phyloP scores from a whole-genome alignment of 2,888 invertebrate species.

The Acronicta leporina region DNA sequence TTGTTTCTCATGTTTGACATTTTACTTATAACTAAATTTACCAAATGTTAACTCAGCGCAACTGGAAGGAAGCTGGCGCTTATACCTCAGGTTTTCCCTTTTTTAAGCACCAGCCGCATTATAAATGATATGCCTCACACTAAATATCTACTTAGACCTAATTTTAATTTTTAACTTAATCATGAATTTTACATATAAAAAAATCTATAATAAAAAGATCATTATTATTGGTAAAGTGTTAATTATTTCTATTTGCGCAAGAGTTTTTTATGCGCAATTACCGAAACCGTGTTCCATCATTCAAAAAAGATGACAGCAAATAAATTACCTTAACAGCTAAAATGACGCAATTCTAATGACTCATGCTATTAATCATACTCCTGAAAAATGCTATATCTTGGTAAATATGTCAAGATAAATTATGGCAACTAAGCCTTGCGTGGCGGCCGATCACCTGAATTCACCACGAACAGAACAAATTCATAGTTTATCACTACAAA shows the following conservation, averaged over 20 bases:
- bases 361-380: not conserved
- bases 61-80: too few species aligned
- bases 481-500: not conserved
- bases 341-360: conserved; percentile 2
- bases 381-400: conserved; percentile 1
- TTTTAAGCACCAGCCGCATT: too few species aligned
- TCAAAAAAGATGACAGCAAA: not conserved
- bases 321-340: conserved; percentile 1
- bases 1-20: too few species aligned
- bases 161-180: too few species aligned
- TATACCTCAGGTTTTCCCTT: too few species aligned
- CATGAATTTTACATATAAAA: too few species aligned
- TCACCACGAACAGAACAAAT: conserved; percentile 1
- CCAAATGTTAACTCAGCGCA: too few species aligned
- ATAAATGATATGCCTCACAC: too few species aligned
- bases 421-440: not conserved
- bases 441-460: not conserved
- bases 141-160: too few species aligned
- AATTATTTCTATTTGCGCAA: not conserved
- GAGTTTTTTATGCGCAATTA: not conserved
- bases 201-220: too few species aligned
- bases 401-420: conserved; percentile 10
- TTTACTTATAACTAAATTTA: too few species aligned
- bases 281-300: not conserved
- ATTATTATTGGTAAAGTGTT: too few species aligned